These are phyloP conservation scores for Trididemnum nubilum DNA, from an alignment of 23 tunicate species.

Conservation along the genomic window DNA sequence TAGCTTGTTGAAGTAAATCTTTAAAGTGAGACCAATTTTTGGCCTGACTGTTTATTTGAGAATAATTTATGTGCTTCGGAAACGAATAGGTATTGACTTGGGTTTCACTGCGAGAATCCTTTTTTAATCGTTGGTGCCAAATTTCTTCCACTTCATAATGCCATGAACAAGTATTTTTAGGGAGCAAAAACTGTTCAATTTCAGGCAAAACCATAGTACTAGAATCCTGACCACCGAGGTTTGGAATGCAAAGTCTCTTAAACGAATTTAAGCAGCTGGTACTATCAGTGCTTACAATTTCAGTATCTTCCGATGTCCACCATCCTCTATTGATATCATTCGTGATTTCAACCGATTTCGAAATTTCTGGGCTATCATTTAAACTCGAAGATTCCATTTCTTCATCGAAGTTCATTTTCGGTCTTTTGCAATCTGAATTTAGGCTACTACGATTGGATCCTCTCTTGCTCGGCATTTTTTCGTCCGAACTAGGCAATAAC, in stretches of 20 bases:
- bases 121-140: conserved; percentile 41
- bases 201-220: not conserved
- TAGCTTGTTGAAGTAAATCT: conserved; percentile 14
- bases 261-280: not conserved
- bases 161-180: conserved; percentile 5
- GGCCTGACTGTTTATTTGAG: conserved; percentile 28
- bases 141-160: conserved; percentile 26
- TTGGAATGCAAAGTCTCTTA: not conserved
- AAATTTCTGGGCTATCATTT: not conserved
- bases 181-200: conserved; percentile 7
- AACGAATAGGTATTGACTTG: conserved; percentile 15
- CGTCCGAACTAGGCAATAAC: no score
- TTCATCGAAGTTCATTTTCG: no score
- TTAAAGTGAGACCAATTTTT: conserved; percentile 63
- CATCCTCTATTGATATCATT: not conserved
- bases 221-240: not conserved
- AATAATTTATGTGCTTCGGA: conserved; percentile 39
- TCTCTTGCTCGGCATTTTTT: no score
- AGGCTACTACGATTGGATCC: no score
- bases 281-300: not conserved
- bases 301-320: not conserved
- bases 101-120: conserved; percentile 4
- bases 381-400: no score
- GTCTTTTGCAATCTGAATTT: no score
- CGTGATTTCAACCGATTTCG: not conserved